Conservation (phyloP, 2,888 invertebrate species). For the Acholoe squamosa region DNA sequence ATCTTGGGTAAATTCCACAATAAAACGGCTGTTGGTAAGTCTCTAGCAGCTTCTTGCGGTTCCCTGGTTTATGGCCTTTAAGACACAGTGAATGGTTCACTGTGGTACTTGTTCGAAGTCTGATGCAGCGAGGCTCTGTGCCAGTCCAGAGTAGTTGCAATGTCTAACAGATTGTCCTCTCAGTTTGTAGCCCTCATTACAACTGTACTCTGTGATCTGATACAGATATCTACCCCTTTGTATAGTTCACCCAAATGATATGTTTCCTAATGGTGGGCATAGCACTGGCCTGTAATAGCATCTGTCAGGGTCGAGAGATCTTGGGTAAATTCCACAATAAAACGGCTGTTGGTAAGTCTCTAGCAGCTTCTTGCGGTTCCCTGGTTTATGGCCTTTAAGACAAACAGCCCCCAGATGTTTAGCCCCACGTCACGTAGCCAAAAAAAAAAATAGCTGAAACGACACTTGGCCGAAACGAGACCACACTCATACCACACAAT, state of each 20-base stretch:
- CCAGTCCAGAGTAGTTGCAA: background rate
- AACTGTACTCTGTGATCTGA: background rate
- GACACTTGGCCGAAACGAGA: too few species aligned
- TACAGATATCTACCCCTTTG: conserved; percentile 2
- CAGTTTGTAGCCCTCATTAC: background rate
- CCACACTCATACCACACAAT: too few species aligned
- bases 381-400: too few species aligned
- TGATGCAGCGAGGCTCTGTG: background rate
- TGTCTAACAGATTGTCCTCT: background rate
- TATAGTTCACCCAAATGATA: background rate
- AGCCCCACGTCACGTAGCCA: too few species aligned
- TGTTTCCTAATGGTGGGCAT: background rate
- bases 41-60: background rate
- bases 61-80: background rate
- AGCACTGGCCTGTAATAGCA: background rate
- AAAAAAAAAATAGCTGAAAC: too few species aligned
- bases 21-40: background rate
- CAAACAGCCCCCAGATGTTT: too few species aligned
- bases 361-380: background rate
- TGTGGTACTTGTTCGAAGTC: background rate
- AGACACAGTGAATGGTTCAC: background rate
- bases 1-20: background rate
- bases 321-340: background rate
- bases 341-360: background rate
- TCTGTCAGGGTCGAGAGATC: background rate